A percentile compares a stretch with the other conserved stretches of the same genome.
Conservation (phyloP, 2,888 invertebrate genomes). For the Eurytoma adleriae region DNA sequence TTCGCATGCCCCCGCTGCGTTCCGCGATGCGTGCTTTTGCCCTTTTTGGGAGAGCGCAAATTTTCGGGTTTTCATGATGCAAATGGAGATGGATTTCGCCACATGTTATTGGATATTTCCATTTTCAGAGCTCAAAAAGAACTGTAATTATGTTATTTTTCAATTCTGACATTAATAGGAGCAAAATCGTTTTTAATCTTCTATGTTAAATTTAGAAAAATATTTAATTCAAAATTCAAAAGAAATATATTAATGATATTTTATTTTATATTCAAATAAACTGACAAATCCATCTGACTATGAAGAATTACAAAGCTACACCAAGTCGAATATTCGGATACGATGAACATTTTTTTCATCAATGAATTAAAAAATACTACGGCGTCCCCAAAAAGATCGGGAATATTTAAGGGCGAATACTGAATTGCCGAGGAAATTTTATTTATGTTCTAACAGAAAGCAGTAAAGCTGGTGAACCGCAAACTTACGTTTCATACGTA, state of each 20-base stretch:
- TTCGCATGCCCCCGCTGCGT: neutral
- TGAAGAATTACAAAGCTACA: too few species aligned
- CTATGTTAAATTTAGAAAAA: too few species aligned
- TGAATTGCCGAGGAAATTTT: conserved; percentile 60
- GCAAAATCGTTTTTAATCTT: too few species aligned
- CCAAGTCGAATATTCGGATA: too few species aligned
- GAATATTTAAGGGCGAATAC: conserved; percentile 41
- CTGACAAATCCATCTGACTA: too few species aligned
- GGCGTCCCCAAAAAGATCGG: neutral
- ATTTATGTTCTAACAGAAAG: conserved; percentile 57
- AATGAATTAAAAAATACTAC: conserved; percentile 57
- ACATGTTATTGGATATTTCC: neutral
- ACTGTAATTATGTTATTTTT: neutral
- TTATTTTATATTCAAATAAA: too few species aligned
- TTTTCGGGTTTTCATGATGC: neutral
- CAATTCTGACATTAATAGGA: too few species aligned
- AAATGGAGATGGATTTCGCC: neutral
- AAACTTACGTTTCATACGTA: neutral
- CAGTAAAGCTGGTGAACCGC: conserved; percentile 15
- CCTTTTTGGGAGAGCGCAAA: neutral
- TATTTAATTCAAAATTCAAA: too few species aligned
- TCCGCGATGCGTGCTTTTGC: conserved; percentile 2
- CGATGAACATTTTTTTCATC: conserved; percentile 12
- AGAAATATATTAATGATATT: too few species aligned
- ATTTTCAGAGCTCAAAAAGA: neutral